Base-by-base conservation (phyloP, 2,888 invertebrate species). In the Oligia latruncula region DNA sequence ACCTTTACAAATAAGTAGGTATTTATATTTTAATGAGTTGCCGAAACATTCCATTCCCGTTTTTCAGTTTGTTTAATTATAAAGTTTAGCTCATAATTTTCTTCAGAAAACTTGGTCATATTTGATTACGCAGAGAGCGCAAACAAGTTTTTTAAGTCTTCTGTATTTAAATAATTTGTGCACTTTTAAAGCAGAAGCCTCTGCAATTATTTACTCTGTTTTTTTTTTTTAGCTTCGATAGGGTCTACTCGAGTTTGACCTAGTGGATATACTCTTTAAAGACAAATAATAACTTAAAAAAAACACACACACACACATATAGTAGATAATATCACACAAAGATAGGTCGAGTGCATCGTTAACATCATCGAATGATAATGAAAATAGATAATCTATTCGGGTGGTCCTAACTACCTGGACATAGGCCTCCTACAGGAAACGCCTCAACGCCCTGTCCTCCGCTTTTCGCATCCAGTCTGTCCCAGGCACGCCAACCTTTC, bases 21-120 rank as follows among this genome's bases (percentile, higher is more conserved):
- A 60, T 55, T 40, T 58, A 75, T 75, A 60, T 43, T 83, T 67
- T 60, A 55, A 83, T 55, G 43, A 80, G 78, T 23, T 65, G 2
- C n/a, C 15, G 13, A 40, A 65, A 68, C n/a, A 84, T 40, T 70
- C 40, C 40, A 58, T 68, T 49, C 40, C 15, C 46, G 29, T 78
- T 66, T n/a, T 83, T 35, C 20, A 52, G 66, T 60, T 83, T 55
- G 66, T 20, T 77, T 83, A 83, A 67, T 77, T 77, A 67, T 77
- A 83, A 83, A 83, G 66, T 67, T 80, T 35, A 43, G 29, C 35
- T 46, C 11, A 8, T 81, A 79, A 81, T 64, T 73, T 55, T 4
- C 79, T 81, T 65, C 65, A 35, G 65, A 23, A 78, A 70, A 84
- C 49, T 84, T 78, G 20, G 15, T 52, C 35, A 60, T 70, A 84